A percentile compares a stretch with the other conserved stretches of the same genome.
phyloP scores from a whole-genome alignment of 92 coral and sea anemone genomes.

The Bergia puertoricense region DNA sequence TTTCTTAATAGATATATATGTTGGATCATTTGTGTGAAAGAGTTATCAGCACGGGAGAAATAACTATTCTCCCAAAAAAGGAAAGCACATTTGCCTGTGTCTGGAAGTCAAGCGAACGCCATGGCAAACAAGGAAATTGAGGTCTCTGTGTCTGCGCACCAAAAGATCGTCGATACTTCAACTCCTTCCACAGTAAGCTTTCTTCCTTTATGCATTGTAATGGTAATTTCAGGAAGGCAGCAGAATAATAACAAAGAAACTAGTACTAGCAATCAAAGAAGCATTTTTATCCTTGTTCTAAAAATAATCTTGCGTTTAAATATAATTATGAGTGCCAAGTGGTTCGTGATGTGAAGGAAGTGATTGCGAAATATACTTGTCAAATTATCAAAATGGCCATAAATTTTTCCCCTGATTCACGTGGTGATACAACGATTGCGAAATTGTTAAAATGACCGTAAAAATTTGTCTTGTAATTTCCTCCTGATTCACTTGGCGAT shows the following conservation, averaged over 20 bases:
- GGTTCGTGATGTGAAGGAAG: conserved; percentile 32
- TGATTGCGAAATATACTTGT: conserved; percentile 13
- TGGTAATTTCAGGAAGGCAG: conserved; percentile 30
- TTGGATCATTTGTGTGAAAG: conserved; percentile 34
- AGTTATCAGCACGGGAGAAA: conserved; percentile 13
- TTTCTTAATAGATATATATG: conserved; percentile 37
- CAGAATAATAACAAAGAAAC: conserved; percentile 31
- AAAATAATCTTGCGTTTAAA: conserved; percentile 2
- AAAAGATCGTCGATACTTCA: conserved; percentile 28
- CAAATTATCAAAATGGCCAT: background rate
- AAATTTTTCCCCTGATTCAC: background rate
- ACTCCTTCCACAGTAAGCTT: conserved; percentile 24
- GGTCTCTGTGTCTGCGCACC: conserved; percentile 1
- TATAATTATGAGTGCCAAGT: background rate
- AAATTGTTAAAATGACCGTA: background rate
- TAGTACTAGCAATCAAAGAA: conserved; percentile 25
- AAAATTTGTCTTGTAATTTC: background rate
- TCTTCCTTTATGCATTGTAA: conserved; percentile 29
- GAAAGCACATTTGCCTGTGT: background rate
- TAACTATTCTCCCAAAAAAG: conserved; percentile 8
- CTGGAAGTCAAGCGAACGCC: background rate
- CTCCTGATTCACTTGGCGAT: background rate
- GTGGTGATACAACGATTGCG: background rate
- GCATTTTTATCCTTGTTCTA: background rate
- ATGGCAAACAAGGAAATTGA: conserved; percentile 37